phyloP scores from a whole-genome alignment of 2,797 vertebrate genomes.

The Enteromius trimaculatus region DNA sequence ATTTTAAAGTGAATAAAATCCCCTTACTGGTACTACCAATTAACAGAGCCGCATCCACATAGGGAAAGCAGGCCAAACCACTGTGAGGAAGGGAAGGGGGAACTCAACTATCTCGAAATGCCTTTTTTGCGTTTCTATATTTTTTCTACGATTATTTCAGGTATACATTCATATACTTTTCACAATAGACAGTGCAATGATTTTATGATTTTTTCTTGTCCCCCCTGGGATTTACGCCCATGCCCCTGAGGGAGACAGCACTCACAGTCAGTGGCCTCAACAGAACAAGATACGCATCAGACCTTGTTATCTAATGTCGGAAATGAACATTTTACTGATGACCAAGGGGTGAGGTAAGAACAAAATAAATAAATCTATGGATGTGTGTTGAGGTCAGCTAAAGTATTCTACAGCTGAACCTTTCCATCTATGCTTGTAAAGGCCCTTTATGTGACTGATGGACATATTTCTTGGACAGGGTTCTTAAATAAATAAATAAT shows the following conservation, averaged over 20 bases:
- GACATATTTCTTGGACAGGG: background rate
- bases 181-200: too few relatives aligned
- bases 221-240: too few relatives aligned
- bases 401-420: background rate
- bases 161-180: too few relatives aligned
- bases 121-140: too few relatives aligned
- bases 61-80: too few relatives aligned
- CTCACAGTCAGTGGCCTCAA: constrained; percentile 6
- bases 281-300: constrained; percentile 3
- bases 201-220: too few relatives aligned
- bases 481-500: background rate
- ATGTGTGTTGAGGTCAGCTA: background rate
- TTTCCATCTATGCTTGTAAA: background rate
- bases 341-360: background rate
- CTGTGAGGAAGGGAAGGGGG: too few relatives aligned
- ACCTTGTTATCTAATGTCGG: background rate
- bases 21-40: too few relatives aligned
- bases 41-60: too few relatives aligned
- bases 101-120: too few relatives aligned
- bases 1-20: too few relatives aligned
- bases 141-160: too few relatives aligned
- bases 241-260: constrained; percentile 11
- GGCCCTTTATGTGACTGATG: background rate
- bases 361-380: background rate
- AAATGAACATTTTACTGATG: constrained; percentile 14